Percentiles rank a stretch among this genome's conserved stretches.
These are phyloP conservation scores for roundworm (Caenorhabditis elegans) DNA, from an alignment of 1,140 invertebrate genomes.

Conservation along the genomic window DNA sequence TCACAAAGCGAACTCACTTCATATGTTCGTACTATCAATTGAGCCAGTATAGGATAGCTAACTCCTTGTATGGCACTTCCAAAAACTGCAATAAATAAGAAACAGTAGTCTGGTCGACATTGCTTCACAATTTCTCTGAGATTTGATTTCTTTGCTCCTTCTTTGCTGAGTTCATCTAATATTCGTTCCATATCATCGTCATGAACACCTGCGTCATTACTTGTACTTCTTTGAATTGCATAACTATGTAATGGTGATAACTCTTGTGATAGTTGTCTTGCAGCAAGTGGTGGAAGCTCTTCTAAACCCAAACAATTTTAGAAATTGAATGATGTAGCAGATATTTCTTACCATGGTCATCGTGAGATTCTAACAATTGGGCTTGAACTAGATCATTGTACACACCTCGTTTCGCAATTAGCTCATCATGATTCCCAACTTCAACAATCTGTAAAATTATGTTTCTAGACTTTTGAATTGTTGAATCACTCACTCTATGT, in stretches of 20 bases:
- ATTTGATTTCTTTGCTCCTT: constrained; percentile 43
- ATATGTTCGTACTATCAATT: constrained; percentile 51
- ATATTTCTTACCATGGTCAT: neutral
- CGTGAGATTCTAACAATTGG: constrained; percentile 60
- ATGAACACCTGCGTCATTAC: neutral
- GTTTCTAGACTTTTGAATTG: too few species aligned
- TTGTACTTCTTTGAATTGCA: neutral
- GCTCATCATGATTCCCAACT: neutral
- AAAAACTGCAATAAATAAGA: constrained; percentile 39
- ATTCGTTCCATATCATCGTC: constrained; percentile 13
- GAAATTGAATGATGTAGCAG: too few species aligned
- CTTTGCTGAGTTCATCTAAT: constrained; percentile 42
- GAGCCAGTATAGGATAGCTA: constrained; percentile 50
- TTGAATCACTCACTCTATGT: neutral
- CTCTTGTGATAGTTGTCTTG: neutral
- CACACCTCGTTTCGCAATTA: neutral
- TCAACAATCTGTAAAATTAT: neutral
- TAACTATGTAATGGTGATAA: neutral
- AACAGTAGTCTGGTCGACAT: constrained; percentile 46
- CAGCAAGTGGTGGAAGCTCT: neutral
- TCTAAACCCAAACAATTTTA: neutral
- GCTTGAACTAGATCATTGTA: constrained; percentile 48
- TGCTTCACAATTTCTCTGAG: constrained; percentile 46
- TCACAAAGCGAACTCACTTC: constrained; percentile 1
- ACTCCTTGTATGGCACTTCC: constrained; percentile 46